A percentile compares a stretch with the other conserved stretches of the same genome.
phyloP scores from a whole-genome alignment of 2,888 invertebrate species.

The Eutolmus rufibarbis region DNA sequence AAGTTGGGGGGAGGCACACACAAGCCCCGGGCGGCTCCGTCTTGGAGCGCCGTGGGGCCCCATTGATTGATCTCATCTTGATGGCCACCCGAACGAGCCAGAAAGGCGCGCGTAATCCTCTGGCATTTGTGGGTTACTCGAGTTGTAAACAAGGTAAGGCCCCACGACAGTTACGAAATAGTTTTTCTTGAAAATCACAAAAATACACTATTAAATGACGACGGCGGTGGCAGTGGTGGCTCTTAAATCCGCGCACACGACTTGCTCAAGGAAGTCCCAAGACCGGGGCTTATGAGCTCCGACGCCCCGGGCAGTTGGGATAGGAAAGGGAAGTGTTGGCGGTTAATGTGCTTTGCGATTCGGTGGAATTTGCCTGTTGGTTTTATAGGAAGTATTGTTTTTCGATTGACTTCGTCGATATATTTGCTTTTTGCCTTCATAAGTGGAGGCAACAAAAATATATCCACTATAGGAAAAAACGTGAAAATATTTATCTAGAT shows the following conservation, averaged over 20 bases:
- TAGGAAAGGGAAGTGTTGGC: not conserved
- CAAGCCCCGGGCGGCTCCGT: not conserved
- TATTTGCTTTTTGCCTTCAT: not conserved
- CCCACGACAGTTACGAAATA: not conserved
- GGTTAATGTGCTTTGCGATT: not conserved
- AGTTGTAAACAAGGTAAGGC: not conserved
- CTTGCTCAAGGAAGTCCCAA: not conserved
- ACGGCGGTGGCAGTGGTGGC: not conserved
- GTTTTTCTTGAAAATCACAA: not conserved
- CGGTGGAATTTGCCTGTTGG: not conserved
- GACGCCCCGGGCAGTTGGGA: not conserved
- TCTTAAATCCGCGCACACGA: not conserved
- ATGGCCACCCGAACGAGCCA: not conserved
- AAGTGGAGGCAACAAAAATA: too few species aligned
- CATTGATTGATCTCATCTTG: conserved; percentile 14
- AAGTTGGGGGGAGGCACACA: not conserved
- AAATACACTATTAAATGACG: not conserved
- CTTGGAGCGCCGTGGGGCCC: not conserved
- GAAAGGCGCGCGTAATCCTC: not conserved
- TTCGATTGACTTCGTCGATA: not conserved
- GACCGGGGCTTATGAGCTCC: not conserved
- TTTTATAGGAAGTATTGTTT: not conserved
- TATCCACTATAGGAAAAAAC: too few species aligned
- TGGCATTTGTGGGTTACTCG: conserved; percentile 23
- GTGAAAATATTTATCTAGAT: too few species aligned